These are phyloP conservation scores for Drosophila ananassae DNA, from an alignment of 1,140 invertebrate genomes.

Conservation along the genomic window DNA sequence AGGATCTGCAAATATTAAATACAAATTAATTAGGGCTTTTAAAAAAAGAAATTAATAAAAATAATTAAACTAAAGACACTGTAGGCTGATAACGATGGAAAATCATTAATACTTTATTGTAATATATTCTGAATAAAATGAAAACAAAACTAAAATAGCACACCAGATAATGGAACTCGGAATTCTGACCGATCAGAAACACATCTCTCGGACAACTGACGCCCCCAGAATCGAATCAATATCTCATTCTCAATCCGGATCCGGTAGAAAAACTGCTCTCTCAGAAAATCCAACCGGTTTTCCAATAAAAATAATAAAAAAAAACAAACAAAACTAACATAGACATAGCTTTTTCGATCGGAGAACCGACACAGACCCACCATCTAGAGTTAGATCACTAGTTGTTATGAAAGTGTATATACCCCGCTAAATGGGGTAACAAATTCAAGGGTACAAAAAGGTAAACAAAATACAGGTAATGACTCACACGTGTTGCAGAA, in stretches of 20 bases:
- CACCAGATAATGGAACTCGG: slow-evolving; percentile 2
- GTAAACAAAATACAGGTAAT: background rate
- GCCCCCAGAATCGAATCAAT: background rate
- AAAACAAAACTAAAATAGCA: slow-evolving; percentile 1
- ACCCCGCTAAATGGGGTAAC: background rate
- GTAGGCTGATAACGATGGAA: background rate
- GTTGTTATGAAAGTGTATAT: background rate
- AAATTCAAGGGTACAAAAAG: background rate
- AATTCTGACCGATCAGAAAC: slow-evolving; percentile 27
- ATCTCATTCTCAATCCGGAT: background rate
- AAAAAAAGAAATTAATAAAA: background rate
- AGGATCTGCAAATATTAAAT: background rate
- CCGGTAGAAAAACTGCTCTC: background rate
- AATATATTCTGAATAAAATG: background rate
- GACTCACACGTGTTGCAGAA: background rate
- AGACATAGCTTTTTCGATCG: background rate
- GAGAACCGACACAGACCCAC: too few relatives aligned
- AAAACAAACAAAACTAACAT: background rate
- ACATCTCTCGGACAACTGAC: slow-evolving; percentile 30
- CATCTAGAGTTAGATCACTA: background rate
- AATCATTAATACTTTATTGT: background rate
- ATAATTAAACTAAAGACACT: too few relatives aligned
- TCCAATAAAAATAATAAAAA: background rate
- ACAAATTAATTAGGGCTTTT: background rate
- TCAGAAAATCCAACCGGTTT: slow-evolving; percentile 2